A percentile compares a stretch with the other conserved stretches of the same genome.
phyloP scores from a whole-genome alignment of 2,113 vertebrate genomes.

The Pterocles orientalis region DNA sequence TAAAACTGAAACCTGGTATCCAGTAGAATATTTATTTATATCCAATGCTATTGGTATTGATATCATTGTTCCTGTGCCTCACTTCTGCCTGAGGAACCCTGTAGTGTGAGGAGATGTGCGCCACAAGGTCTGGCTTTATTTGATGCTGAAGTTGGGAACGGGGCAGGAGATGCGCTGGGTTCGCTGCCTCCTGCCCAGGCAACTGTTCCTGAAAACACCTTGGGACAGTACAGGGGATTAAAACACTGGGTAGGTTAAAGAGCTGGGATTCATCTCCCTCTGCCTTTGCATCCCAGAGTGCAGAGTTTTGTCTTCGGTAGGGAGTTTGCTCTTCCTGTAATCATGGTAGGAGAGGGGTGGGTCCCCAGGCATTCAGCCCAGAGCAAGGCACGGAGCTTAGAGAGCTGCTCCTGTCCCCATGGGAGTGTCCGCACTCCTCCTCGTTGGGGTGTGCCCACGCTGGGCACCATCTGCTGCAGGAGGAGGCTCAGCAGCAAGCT shows the following conservation, averaged over 20 bases:
- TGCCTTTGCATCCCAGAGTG: too few relatives aligned
- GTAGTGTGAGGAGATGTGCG: accelerated
- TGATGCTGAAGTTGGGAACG: background rate
- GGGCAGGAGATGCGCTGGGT: background rate
- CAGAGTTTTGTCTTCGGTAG: background rate
- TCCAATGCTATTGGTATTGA: background rate
- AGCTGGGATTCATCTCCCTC: background rate
- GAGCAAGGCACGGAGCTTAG: background rate
- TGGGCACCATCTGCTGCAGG: too few relatives aligned
- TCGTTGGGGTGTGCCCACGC: too few relatives aligned
- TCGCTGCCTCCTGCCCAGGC: background rate
- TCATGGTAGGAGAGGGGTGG: background rate
- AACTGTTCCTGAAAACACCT: background rate
- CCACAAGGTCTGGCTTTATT: accelerated
- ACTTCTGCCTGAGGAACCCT: background rate
- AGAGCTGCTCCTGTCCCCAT: background rate
- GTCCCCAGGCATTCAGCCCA: too few relatives aligned
- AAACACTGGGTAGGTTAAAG: background rate
- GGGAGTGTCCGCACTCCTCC: too few relatives aligned
- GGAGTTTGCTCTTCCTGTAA: background rate
- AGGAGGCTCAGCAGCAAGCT: too few relatives aligned
- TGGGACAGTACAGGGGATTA: background rate
- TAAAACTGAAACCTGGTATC: background rate
- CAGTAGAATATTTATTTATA: background rate
- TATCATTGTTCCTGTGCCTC: background rate